These are phyloP conservation scores for Columba guinea DNA, from an alignment of 2,797 vertebrate species.

Conservation along the genomic window DNA sequence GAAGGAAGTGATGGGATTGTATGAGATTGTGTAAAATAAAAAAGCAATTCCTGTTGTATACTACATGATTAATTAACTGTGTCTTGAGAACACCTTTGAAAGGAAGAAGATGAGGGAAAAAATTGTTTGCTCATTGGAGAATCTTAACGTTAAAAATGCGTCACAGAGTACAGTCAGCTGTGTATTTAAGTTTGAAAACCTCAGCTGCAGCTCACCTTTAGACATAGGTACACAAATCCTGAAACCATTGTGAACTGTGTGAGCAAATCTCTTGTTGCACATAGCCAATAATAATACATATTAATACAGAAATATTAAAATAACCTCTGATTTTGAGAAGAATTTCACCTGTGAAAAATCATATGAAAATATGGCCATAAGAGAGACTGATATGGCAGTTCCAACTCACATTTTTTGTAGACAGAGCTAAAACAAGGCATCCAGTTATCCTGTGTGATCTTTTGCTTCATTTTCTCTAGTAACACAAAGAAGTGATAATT, in stretches of 20 bases:
- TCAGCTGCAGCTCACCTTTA: not conserved
- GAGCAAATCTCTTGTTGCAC: not conserved
- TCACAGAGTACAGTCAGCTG: not conserved
- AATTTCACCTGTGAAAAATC: not conserved
- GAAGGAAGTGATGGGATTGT: not conserved
- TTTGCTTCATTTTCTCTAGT: not conserved
- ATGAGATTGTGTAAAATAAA: not conserved
- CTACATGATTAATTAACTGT: not conserved
- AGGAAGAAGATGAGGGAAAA: not conserved
- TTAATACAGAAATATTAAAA: not conserved
- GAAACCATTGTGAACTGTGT: not conserved
- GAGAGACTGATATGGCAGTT: not conserved
- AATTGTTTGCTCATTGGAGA: not conserved
- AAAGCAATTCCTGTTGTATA: not conserved
- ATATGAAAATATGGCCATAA: not conserved
- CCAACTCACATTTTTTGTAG: not conserved
- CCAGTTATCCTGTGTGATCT: not conserved
- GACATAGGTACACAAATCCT: not conserved
- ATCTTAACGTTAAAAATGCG: slow-evolving; percentile 22
- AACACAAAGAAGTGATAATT: not conserved
- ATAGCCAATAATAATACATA: accelerated
- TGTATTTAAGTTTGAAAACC: not conserved
- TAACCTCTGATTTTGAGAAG: not conserved
- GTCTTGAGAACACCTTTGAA: slow-evolving; percentile 9
- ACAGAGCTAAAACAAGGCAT: not conserved